phyloP scores from a whole-genome alignment of 2,113 vertebrate genomes.

The Cnemophilus loriae region DNA sequence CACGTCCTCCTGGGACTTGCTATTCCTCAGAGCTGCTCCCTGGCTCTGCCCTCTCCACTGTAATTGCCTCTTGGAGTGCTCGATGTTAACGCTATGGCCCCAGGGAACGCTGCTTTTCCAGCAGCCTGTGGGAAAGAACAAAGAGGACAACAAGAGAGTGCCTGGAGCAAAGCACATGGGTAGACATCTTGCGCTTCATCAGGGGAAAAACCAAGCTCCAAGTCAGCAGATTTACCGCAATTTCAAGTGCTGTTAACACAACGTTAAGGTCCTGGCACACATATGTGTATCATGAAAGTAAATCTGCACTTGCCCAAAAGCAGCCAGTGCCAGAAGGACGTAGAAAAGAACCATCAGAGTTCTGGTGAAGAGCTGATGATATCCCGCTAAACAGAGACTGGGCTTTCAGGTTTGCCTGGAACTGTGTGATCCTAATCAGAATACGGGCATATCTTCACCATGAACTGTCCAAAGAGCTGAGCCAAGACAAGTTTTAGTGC shows the following conservation, averaged over 20 bases:
- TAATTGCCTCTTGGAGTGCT: constrained; percentile 6
- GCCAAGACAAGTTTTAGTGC: background rate
- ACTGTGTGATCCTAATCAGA: background rate
- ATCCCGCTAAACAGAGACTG: background rate
- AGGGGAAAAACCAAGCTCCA: background rate
- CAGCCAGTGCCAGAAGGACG: background rate
- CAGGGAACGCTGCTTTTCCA: background rate
- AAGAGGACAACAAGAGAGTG: background rate
- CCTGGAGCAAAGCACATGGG: background rate
- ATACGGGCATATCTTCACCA: background rate
- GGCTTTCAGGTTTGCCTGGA: background rate
- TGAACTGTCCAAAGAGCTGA: background rate
- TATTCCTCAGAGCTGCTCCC: background rate
- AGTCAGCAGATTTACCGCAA: background rate
- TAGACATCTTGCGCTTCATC: background rate
- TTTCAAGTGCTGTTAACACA: background rate
- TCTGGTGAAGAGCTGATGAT: background rate
- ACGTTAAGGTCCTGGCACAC: background rate
- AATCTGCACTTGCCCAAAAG: background rate
- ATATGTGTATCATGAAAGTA: background rate
- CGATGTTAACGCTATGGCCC: background rate
- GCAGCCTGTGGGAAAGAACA: background rate
- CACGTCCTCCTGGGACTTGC: background rate
- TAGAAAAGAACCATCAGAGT: background rate
- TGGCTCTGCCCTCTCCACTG: background rate